Base-by-base conservation (phyloP, 2,113 vertebrate species). In the Thamnophis sirtalis region DNA sequence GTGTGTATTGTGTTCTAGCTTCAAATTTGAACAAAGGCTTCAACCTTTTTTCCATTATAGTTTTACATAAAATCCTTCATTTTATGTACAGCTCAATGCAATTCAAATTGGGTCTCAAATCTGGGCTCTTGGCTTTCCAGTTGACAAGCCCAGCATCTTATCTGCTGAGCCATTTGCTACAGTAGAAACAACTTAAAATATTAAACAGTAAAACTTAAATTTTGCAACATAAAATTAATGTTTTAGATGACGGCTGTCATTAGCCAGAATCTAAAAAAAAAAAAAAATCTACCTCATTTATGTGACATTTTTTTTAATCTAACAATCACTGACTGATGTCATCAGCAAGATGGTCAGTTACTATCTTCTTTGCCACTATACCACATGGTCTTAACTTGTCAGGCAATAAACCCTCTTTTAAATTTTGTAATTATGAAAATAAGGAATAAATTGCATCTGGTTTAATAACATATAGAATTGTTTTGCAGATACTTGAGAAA, bases 311-410 rank as follows among this genome's bases (percentile, higher is more conserved):
- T 92, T 95, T 93, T 95, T 95, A 97, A 97, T 93, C 91, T 97
- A 96, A 80, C 88, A 96, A 97, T 96, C 92, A 94, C 92, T 95
- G 93, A 94, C 96, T 97, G 98, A 95, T 96, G 86, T 94, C 89
- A 95, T 90, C 92, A 96, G 96, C 93, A 91, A 92, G 91, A 50
- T 93, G 93, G 93, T n/a, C 22, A 93, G 89, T 96, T 96, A 24
- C 95, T 95, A 94, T 96, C 95, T 96, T 88, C 91, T 95, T 94
- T 94, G 89, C 94, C 93, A 95, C 95, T 95, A 95, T 86, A 92
- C 93, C 49, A 95, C 53, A 88, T 95, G 95, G 91, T 96, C 90
- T 68, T 86, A 96, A 91, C 68, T 92, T 94, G 54, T 90, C 93
- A 95, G 93, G 91, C 91, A 88, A 80, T 93, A 92, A 94, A 13